Base-by-base conservation (phyloP, 2,888 invertebrate genomes). In the Nudaria mundana region DNA sequence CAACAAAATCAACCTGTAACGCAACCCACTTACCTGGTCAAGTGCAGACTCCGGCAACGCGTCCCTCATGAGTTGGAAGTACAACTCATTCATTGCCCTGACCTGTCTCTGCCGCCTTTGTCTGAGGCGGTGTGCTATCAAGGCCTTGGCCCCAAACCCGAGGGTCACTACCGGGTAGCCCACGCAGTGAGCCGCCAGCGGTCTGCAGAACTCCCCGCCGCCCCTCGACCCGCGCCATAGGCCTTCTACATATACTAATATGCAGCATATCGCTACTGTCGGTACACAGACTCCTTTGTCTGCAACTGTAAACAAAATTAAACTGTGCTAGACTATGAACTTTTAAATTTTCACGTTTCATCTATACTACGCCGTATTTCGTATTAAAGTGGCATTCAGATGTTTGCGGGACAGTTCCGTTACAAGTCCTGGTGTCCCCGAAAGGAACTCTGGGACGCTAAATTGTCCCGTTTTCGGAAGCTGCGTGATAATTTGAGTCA, bases 121-220 rank as follows among this genome's bases (percentile, higher is more conserved):
- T 74, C 97, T 92, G 91, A 98, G 94, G 85, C 96, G 92, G 81
- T 95, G 96, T 59, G 96, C 95, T 52, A 98, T 93, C 76, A 96
- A 96, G 76, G 96, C 95, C 91, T 98, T 98, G 71, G 98, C 96
- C 67, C 97, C 97, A 89, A 98, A 97, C 60, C 98, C 98, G 75
- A 98, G 91, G 62, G 98, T 97, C 36, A 98, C 97, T 58, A 96
- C 96, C 43, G 98, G 98, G 91, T 97, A 98, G 42, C 87, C 91
- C 82, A 91, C 96, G 93, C 97, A 98, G 88, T 98, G 98, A 56
- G 98, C 98, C 63, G 98, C 98, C 86, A 98, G 97, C 58, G 98
- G 98, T 79, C 97, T 91, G 89, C 97, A 97, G 64, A 98, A 92
- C 88, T 97, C 97, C 74, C 97, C 90, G 76, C 95, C 62, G 13